Conservation (phyloP, 1,140 invertebrate genomes). For the Caenorhabditis remanei region DNA sequence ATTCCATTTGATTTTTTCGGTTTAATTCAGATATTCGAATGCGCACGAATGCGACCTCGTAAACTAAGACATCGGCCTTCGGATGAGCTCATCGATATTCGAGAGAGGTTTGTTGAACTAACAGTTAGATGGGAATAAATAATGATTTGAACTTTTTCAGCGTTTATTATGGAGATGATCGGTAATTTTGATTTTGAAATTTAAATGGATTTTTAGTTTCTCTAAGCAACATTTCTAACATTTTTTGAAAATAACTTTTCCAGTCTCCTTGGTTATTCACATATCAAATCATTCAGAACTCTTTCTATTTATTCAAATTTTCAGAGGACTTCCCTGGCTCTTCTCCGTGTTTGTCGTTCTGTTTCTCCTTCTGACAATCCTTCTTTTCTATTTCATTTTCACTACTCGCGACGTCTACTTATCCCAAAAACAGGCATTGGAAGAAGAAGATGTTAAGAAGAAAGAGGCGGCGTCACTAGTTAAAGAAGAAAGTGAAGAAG, state of each 20-base stretch:
- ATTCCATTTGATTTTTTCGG: not conserved
- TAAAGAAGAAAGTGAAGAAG: constrained; percentile 31
- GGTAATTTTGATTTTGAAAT: not conserved
- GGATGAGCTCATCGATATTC: constrained; percentile 45
- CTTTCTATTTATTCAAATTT: not conserved
- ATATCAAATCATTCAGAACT: not conserved
- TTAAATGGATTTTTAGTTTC: constrained; percentile 13
- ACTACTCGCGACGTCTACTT: constrained; percentile 31
- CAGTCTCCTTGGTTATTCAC: not conserved
- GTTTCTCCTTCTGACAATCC: constrained; percentile 37
- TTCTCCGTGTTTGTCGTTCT: constrained; percentile 38
- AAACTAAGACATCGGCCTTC: constrained; percentile 49
- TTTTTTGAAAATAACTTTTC: not conserved
- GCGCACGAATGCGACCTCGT: constrained; percentile 47
- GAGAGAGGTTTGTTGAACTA: not conserved
- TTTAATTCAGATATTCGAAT: constrained; percentile 24
- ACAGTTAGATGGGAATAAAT: not conserved
- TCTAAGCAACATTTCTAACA: not conserved
- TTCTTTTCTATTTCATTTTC: constrained; percentile 40
- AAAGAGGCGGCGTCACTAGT: not conserved
- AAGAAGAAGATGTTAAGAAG: constrained; percentile 8
- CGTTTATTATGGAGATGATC: constrained; percentile 17
- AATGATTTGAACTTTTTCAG: not conserved
- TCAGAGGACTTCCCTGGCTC: constrained; percentile 40
- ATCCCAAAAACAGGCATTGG: constrained; percentile 38